Conservation (phyloP, 2,113 vertebrate genomes). For the Climacteris rufus region DNA sequence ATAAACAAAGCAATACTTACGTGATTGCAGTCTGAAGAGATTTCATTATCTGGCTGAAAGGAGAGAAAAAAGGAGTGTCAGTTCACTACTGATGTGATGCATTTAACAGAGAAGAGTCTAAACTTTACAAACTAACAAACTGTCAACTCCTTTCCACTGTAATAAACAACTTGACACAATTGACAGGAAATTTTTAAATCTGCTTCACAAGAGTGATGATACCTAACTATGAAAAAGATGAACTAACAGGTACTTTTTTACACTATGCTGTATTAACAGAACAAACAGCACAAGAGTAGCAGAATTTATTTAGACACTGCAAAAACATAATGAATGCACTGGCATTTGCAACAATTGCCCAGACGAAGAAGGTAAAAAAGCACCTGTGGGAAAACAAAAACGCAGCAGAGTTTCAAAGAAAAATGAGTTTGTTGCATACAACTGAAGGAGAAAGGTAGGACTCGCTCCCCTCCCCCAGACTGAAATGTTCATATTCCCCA, state of each 20-base stretch:
- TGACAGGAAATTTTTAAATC: not conserved
- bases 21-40: constrained; percentile 92
- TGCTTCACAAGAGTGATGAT: not conserved
- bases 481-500: fast-evolving
- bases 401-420: not conserved
- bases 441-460: not conserved
- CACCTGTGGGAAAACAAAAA: not conserved
- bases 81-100: not conserved
- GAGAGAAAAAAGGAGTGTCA: constrained; percentile 7
- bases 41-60: constrained; percentile 87
- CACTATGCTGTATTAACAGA: not conserved
- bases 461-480: fast-evolving
- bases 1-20: constrained; percentile 79
- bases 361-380: not conserved
- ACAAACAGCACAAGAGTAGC: not conserved
- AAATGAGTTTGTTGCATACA: not conserved
- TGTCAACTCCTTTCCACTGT: not conserved
- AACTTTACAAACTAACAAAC: not conserved
- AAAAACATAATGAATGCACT: not conserved
- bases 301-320: not conserved
- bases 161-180: not conserved
- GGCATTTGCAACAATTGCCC: not conserved
- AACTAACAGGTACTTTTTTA: not conserved
- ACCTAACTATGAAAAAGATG: not conserved
- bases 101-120: not conserved